Conservation (phyloP, 2,797 vertebrate genomes). For the Rhodeus uyekii region DNA sequence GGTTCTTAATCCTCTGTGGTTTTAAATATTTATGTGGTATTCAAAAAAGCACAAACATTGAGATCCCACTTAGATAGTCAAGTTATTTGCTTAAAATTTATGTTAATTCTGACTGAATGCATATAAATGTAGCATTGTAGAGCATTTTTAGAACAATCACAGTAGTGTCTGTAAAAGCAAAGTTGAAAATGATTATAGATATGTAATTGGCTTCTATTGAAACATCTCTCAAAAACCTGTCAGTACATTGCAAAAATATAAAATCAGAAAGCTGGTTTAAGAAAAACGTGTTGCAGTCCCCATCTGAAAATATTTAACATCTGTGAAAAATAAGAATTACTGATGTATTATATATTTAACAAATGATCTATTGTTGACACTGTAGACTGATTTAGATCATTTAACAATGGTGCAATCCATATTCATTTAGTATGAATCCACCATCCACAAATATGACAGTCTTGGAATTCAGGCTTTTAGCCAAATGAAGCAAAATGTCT, state of each 20-base stretch:
- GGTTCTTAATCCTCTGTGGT: neutral
- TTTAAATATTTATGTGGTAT: neutral
- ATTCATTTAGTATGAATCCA: neutral
- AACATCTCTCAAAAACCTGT: neutral
- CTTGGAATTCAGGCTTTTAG: neutral
- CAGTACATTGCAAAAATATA: neutral
- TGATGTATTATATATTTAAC: neutral
- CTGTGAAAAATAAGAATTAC: neutral
- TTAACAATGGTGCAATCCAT: neutral
- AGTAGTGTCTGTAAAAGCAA: neutral
- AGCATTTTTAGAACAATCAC: neutral
- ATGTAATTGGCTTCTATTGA: neutral
- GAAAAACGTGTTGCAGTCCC: neutral
- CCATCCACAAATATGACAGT: neutral
- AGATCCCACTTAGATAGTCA: neutral
- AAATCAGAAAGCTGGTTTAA: neutral
- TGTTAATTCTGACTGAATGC: neutral
- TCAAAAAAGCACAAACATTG: neutral
- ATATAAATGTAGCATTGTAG: neutral
- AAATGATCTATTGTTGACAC: neutral
- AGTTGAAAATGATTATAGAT: neutral
- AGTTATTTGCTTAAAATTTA: neutral
- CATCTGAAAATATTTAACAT: neutral
- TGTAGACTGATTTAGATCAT: neutral
- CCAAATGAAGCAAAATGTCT: constrained; percentile 10